These are phyloP conservation scores for Loris lydekkerianus DNA, from an alignment of 2,797 vertebrate genomes.

Conservation along the genomic window DNA sequence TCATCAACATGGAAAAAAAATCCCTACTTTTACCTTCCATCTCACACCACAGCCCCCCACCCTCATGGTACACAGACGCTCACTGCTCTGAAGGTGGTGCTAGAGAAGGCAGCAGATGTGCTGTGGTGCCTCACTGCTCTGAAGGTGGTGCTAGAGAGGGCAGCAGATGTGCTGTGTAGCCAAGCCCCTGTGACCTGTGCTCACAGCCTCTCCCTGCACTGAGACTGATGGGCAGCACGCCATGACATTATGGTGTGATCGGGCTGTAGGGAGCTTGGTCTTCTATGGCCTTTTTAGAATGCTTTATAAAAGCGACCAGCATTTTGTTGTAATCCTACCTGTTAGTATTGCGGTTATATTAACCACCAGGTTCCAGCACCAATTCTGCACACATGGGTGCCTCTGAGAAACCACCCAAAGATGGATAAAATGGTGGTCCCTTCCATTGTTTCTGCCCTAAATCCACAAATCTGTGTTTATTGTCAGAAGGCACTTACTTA, in stretches of 20 bases:
- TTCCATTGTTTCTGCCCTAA: not conserved
- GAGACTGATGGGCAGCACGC: rapidly evolving
- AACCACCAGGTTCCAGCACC: rapidly evolving
- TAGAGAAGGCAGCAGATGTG: rapidly evolving
- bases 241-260: rapidly evolving
- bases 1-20: not conserved
- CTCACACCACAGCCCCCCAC: rapidly evolving
- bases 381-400: not conserved
- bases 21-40: not conserved
- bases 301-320: not conserved
- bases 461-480: not conserved
- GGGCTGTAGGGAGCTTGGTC: no score
- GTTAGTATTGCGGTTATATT: rapidly evolving
- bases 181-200: rapidly evolving
- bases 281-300: not conserved
- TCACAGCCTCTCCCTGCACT: rapidly evolving
- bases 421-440: rapidly evolving
- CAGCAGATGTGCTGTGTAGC: no score
- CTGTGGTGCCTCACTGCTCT: not conserved
- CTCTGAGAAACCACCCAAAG: not conserved
- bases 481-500: not conserved
- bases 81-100: not conserved
- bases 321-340: not conserved
- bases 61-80: rapidly evolving
- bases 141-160: rapidly evolving